Evolutionary conservation across 1,140 invertebrate genomes (phyloP).

Genomic region (Drosophila kurseongensis): DNA sequence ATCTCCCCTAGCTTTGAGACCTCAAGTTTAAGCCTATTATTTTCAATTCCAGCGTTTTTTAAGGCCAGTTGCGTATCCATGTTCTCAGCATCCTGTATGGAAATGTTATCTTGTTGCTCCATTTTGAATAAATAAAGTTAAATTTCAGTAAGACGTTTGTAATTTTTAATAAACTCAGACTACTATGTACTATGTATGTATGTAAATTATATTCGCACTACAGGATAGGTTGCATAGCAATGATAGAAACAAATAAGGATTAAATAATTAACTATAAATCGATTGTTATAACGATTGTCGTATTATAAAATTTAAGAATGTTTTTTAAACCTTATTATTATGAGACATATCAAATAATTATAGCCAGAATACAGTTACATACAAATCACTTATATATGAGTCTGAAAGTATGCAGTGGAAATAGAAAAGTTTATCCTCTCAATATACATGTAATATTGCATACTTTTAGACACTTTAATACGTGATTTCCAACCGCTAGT

Average conservation of each 20-base stretch:
- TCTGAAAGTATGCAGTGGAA: too few species aligned
- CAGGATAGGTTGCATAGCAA: not conserved
- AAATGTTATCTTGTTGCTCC: not conserved
- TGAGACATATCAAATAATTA: too few species aligned
- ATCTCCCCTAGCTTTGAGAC: not conserved
- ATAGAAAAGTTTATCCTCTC: too few species aligned
- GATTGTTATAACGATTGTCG: too few species aligned
- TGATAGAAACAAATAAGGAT: not conserved
- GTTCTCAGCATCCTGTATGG: not conserved
- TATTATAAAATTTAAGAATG: too few species aligned
- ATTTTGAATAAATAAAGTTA: not conserved
- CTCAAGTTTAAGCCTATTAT: conserved; percentile 2
- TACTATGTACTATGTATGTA: not conserved
- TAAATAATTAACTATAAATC: too few species aligned
- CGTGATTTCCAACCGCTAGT: too few species aligned
- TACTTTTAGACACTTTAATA: too few species aligned
- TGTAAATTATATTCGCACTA: not conserved
- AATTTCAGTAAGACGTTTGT: not conserved
- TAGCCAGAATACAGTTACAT: too few species aligned
- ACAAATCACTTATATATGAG: too few species aligned
- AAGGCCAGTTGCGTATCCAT: not conserved
- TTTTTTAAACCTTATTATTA: too few species aligned
- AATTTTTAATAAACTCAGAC: not conserved
- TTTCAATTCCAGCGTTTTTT: not conserved
- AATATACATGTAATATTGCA: too few species aligned